These are phyloP conservation scores for Hyles lineata DNA, from an alignment of 2,888 invertebrate genomes.

Conservation along the genomic window DNA sequence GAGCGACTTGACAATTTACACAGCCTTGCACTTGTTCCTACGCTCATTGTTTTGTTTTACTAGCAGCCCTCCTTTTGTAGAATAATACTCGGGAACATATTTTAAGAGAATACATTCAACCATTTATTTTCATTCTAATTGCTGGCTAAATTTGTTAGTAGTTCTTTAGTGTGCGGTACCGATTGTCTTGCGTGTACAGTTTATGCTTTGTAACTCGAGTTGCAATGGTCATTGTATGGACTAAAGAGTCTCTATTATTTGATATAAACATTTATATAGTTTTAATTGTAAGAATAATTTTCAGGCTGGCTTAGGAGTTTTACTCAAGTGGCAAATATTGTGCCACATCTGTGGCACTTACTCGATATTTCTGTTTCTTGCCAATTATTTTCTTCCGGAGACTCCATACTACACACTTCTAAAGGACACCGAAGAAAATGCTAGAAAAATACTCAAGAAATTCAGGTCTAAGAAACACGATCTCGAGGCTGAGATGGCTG, in stretches of 20 bases:
- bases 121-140: too few species aligned
- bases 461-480: slow-evolving; percentile 56
- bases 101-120: too few species aligned
- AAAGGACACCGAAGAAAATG: slow-evolving; percentile 42
- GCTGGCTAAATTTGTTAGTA: too few species aligned
- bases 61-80: too few species aligned
- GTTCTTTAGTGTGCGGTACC: too few species aligned
- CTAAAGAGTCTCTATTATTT: background rate
- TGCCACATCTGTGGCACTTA: slow-evolving; percentile 50
- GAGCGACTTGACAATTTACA: too few species aligned
- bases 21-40: too few species aligned
- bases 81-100: too few species aligned
- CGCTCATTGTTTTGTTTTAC: too few species aligned
- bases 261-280: background rate
- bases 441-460: slow-evolving; percentile 45
- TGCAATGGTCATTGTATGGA: too few species aligned
- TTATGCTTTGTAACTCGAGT: too few species aligned
- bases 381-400: slow-evolving; percentile 57
- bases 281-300: slow-evolving; percentile 35
- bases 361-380: slow-evolving; percentile 43
- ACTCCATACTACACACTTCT: slow-evolving; percentile 64
- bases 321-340: slow-evolving; percentile 53
- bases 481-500: slow-evolving; percentile 54
- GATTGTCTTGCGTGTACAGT: too few species aligned
- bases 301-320: slow-evolving; percentile 57